Conservation (phyloP, 2,888 invertebrate species). For the Chloromyia formosa region DNA sequence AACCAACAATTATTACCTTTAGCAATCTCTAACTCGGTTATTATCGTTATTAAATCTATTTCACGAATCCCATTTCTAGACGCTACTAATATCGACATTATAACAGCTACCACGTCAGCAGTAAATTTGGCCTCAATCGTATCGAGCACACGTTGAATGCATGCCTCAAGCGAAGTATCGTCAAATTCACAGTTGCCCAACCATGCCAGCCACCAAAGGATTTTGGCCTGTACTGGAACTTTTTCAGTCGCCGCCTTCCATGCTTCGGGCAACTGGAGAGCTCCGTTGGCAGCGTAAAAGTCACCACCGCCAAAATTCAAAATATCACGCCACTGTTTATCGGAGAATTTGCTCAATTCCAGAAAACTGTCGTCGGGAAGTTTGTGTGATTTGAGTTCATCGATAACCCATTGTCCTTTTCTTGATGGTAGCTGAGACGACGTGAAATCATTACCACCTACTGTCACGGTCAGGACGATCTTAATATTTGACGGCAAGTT, state of each 20-base stretch:
- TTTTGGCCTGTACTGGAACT: slow-evolving; percentile 62
- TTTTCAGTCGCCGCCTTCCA: slow-evolving; percentile 59
- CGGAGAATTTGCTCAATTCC: slow-evolving; percentile 58
- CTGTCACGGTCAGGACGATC: slow-evolving; percentile 66
- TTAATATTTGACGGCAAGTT: slow-evolving; percentile 78
- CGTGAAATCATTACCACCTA: not conserved
- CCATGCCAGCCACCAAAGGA: slow-evolving; percentile 72
- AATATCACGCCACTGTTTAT: slow-evolving; percentile 62
- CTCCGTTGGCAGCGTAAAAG: slow-evolving; percentile 61
- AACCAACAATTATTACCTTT: slow-evolving; percentile 37
- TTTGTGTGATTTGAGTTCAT: slow-evolving; percentile 56
- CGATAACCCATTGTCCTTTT: slow-evolving; percentile 47
- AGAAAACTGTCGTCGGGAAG: slow-evolving; percentile 59
- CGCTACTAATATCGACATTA: slow-evolving; percentile 77
- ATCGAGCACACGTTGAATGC: slow-evolving; percentile 71
- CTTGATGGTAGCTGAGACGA: not conserved
- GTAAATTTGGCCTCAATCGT: slow-evolving; percentile 77
- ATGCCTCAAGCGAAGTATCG: slow-evolving; percentile 67
- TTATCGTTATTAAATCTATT: slow-evolving; percentile 77
- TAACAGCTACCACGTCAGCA: slow-evolving; percentile 70
- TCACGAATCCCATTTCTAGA: slow-evolving; percentile 82
- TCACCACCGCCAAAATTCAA: slow-evolving; percentile 61
- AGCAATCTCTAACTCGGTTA: slow-evolving; percentile 49
- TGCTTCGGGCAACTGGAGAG: slow-evolving; percentile 59
- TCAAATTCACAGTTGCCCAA: slow-evolving; percentile 68